Conservation (phyloP, 2,113 vertebrate genomes). For the Sebastes fasciatus region DNA sequence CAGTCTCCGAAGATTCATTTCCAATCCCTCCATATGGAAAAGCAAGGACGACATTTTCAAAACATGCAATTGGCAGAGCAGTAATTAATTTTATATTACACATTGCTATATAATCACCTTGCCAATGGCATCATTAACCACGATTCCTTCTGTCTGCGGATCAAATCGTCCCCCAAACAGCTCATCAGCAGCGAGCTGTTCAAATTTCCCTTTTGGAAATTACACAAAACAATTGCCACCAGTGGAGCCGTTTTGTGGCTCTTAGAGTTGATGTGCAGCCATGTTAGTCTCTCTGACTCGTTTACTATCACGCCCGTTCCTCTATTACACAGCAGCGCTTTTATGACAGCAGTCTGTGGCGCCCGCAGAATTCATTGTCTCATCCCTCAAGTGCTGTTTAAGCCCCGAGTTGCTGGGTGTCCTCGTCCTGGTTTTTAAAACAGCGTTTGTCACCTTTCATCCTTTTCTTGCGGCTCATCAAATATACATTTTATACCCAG, state of each 20-base stretch:
- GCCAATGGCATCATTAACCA: slow-evolving; percentile 57
- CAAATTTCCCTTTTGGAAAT: slow-evolving; percentile 49
- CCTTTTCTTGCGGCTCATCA: slow-evolving; percentile 42
- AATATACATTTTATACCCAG: slow-evolving; percentile 56
- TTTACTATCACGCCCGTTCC: slow-evolving; percentile 23
- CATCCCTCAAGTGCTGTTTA: slow-evolving; percentile 50
- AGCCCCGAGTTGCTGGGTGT: slow-evolving; percentile 10
- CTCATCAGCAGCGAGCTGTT: slow-evolving; percentile 43
- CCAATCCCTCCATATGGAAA: slow-evolving; percentile 38
- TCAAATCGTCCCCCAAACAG: slow-evolving; percentile 41
- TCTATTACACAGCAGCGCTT: slow-evolving; percentile 34
- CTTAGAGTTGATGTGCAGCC: slow-evolving; percentile 22
- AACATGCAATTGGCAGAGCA: slow-evolving; percentile 34
- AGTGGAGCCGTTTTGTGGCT: slow-evolving; percentile 37
- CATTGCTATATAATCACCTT: slow-evolving; percentile 46
- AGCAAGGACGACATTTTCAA: not conserved
- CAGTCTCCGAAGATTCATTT: slow-evolving; percentile 12
- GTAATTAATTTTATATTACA: slow-evolving; percentile 52
- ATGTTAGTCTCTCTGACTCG: slow-evolving; percentile 19
- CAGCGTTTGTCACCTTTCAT: slow-evolving; percentile 51
- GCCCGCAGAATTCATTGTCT: slow-evolving; percentile 36
- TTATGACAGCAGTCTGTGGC: slow-evolving; percentile 31
- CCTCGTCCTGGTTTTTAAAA: slow-evolving; percentile 25
- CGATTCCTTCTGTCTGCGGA: slow-evolving; percentile 38
- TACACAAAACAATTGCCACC: slow-evolving; percentile 52